A percentile compares a stretch with the other conserved stretches of the same genome.
Evolutionary conservation across 2,888 invertebrate species (phyloP).

Genomic region (Drosophila pegasa): DNA sequence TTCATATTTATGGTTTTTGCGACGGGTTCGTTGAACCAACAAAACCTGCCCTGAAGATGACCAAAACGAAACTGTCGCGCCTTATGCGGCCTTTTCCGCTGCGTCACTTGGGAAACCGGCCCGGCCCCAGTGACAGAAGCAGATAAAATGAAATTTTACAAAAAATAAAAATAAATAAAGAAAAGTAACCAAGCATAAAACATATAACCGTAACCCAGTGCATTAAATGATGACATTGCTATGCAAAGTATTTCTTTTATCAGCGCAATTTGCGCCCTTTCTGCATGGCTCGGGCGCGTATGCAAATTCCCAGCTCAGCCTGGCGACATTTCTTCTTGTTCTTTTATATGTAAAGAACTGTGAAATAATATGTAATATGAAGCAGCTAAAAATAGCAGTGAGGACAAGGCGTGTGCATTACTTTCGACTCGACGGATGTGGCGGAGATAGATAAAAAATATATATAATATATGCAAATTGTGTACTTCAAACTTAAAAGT

Average conservation of each 20-base stretch:
- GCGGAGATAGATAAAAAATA: not conserved
- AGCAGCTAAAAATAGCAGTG: not conserved
- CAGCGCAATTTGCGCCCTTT: constrained; percentile 42
- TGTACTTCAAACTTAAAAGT: not conserved
- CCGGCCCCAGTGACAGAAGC: constrained; percentile 42
- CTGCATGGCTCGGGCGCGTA: constrained; percentile 48
- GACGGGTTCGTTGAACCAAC: constrained; percentile 61
- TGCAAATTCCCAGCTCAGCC: constrained; percentile 37
- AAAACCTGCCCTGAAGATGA: constrained; percentile 48
- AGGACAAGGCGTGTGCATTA: constrained; percentile 10
- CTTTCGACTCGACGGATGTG: not conserved
- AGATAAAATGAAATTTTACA: constrained; percentile 37
- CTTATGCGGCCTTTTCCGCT: constrained; percentile 47
- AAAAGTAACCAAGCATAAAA: constrained; percentile 9
- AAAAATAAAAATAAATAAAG: constrained; percentile 24
- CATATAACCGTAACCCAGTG: not conserved
- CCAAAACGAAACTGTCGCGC: constrained; percentile 58
- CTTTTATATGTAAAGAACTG: not conserved
- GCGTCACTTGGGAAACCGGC: constrained; percentile 67
- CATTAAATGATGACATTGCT: constrained; percentile 32
- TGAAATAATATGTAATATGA: constrained; percentile 11
- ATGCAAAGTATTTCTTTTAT: constrained; percentile 37
- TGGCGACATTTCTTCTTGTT: not conserved
- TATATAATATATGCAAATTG: constrained; percentile 1
- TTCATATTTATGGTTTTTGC: constrained; percentile 19